Percentiles rank a stretch among this genome's conserved stretches.
These are phyloP conservation scores for Poeciliopsis retropinna DNA, from an alignment of 2,113 vertebrate species.

Conservation along the genomic window DNA sequence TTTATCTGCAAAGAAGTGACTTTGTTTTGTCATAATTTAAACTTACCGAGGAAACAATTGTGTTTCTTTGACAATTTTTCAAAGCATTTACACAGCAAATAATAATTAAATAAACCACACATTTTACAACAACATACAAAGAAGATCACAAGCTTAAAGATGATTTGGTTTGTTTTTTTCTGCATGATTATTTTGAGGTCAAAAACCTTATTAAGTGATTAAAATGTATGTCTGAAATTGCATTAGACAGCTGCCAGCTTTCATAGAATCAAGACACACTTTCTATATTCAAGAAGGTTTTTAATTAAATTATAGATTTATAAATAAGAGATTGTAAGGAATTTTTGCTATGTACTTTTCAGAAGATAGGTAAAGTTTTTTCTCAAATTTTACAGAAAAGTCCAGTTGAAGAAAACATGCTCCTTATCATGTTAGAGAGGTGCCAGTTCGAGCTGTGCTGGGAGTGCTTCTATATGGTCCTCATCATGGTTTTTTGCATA, in stretches of 20 bases:
- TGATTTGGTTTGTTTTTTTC: neutral
- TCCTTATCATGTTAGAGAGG: neutral
- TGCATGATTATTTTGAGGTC: neutral
- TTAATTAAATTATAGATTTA: neutral
- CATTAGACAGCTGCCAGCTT: neutral
- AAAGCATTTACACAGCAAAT: neutral
- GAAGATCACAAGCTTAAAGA: neutral
- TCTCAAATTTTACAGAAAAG: neutral
- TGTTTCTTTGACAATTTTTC: neutral
- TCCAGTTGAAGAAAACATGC: neutral
- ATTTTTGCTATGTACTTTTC: neutral
- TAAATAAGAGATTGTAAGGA: neutral
- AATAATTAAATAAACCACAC: neutral
- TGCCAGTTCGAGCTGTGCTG: neutral
- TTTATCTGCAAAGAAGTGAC: neutral
- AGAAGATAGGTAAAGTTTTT: neutral
- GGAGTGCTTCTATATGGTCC: neutral
- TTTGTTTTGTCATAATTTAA: neutral
- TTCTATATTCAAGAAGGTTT: neutral
- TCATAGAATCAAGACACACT: neutral
- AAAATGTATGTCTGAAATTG: neutral
- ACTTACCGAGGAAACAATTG: neutral
- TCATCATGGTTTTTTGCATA: neutral
- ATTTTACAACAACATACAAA: neutral
- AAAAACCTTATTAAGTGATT: neutral